Base-by-base conservation (phyloP, 2,113 vertebrate genomes). In the Tenebrosternarchus preto region DNA sequence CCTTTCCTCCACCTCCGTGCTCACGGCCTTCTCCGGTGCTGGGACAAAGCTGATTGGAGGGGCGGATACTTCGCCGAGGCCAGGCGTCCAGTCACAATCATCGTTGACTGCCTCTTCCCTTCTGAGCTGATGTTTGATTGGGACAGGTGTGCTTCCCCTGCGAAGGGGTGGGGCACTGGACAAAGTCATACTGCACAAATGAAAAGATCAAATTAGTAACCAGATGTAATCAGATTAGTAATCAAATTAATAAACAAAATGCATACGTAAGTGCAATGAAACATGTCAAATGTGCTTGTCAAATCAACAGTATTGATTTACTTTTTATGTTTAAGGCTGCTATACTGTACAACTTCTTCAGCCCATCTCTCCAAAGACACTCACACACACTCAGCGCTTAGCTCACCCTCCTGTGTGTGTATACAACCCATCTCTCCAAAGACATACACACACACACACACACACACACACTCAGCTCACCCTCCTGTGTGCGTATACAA, bases 121-220 rank as follows among this genome's bases (percentile, higher is more conserved):
- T 66, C 90, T 88, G 22, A 96, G 91, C 89, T 95, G 95, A 90
- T 95, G 94, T 84, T 96, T 95, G 63, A 95, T 90, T 17, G 95
- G 95, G 69, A 96, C 90, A 36, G 95, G 95, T 80, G 95, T 96
- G 81, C 95, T 96, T 81, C 95, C 95, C 86, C 95, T 92, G 63
- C 95, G 92, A 15, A 92, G 90, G 4, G 92, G 90, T 24, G 84
- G 90, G 33, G 81, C 90, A 82, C 87, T 90, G 82, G 90, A 85
- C 83, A 94, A 88, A 83, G 91, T 93, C 91, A 93, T 74, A 60
- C 76, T 78, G 20, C 27, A 56, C 17, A 61, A 24, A 50, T 29
- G 5, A 36, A 64, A 53, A 80, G 16, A 39, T 39, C 19, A 60
- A 2, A 25, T 74, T 60, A 74, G 31, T 36, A 1, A 36, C 22